A percentile compares a stretch with the other conserved stretches of the same genome.
These are phyloP conservation scores for Erythrolamprus reginae DNA, from an alignment of 2,113 vertebrate genomes.

Conservation along the genomic window DNA sequence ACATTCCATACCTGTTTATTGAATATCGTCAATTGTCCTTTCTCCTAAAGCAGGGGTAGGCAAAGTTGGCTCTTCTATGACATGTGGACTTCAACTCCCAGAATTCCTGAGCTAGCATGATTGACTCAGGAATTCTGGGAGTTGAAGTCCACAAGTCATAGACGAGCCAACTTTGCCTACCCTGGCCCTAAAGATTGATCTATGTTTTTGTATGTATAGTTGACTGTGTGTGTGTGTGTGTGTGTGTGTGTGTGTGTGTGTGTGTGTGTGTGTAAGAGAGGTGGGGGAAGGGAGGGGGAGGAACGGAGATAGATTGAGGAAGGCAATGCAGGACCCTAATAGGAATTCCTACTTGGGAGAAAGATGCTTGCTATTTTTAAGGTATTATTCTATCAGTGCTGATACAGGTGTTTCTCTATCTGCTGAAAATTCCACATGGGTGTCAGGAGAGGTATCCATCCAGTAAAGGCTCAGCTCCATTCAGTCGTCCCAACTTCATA, in stretches of 20 bases:
- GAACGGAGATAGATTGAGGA: accelerated
- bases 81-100: too few species aligned
- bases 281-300: background rate
- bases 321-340: background rate
- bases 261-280: too few species aligned
- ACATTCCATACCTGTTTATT: background rate
- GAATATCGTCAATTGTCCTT: background rate
- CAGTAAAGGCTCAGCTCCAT: background rate
- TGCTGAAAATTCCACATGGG: background rate
- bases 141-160: too few species aligned
- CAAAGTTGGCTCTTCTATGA: too few species aligned
- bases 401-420: background rate
- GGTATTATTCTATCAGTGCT: background rate
- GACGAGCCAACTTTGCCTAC: too few species aligned
- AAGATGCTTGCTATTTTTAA: background rate
- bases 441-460: background rate
- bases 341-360: background rate
- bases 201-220: background rate
- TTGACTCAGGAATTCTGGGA: too few species aligned
- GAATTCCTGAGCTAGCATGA: too few species aligned
- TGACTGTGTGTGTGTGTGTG: background rate
- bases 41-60: too few species aligned
- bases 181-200: background rate
- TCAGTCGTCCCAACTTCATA: background rate
- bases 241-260: background rate